These are phyloP conservation scores for Cantharis nigra DNA, from an alignment of 2,888 invertebrate genomes.

Conservation along the genomic window DNA sequence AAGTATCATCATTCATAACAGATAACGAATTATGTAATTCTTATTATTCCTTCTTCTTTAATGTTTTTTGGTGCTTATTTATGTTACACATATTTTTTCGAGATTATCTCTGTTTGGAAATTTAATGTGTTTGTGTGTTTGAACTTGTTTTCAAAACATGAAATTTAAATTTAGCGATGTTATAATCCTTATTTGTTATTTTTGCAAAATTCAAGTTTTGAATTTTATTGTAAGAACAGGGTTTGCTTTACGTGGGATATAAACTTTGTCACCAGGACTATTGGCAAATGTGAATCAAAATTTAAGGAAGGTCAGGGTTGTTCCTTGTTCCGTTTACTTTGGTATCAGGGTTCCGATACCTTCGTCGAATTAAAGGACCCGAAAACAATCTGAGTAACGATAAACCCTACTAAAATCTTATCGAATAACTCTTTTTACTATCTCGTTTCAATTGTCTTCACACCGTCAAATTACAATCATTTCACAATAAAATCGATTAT, in stretches of 20 bases:
- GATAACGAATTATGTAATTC: background rate
- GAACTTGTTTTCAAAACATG: constrained; percentile 1
- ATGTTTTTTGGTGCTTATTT: background rate
- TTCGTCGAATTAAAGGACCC: too few relatives aligned
- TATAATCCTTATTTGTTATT: background rate
- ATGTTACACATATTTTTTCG: background rate
- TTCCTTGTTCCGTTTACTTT: background rate
- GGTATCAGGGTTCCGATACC: background rate
- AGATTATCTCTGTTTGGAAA: background rate
- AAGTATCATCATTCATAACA: background rate
- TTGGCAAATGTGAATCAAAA: background rate
- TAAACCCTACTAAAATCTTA: too few relatives aligned
- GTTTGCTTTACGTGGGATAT: background rate
- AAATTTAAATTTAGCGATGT: background rate
- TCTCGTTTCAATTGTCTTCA: too few relatives aligned
- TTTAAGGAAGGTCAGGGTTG: background rate
- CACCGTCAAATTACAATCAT: too few relatives aligned
- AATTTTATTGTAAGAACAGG: background rate
- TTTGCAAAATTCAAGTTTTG: background rate
- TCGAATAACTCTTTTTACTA: too few relatives aligned
- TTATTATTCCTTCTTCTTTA: background rate
- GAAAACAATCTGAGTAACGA: too few relatives aligned
- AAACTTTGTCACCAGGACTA: background rate
- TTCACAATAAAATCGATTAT: too few relatives aligned
- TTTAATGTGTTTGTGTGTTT: background rate